These are phyloP conservation scores for Lutjanus erythropterus DNA, from an alignment of 2,113 vertebrate species.

Conservation along the genomic window DNA sequence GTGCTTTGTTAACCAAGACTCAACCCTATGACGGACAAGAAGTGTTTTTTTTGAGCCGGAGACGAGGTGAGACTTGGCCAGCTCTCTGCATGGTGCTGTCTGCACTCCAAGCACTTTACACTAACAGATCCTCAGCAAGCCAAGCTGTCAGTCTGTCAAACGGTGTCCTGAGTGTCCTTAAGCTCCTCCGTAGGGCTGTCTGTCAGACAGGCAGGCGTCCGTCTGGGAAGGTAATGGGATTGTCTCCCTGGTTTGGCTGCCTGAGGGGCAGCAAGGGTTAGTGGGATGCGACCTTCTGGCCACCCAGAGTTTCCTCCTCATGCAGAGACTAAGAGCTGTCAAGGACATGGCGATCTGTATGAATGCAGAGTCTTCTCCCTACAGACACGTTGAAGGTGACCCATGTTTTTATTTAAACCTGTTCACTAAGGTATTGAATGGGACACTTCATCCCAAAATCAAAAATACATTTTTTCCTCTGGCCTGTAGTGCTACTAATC, in stretches of 20 bases:
- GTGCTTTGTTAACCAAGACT: conserved; percentile 55
- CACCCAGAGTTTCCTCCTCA: conserved; percentile 59
- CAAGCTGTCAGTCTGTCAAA: conserved; percentile 59
- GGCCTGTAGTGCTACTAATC: too few relatives aligned
- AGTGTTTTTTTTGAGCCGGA: conserved; percentile 18
- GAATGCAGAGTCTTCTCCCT: conserved; percentile 7
- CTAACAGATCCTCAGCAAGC: conserved; percentile 35
- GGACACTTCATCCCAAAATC: too few relatives aligned
- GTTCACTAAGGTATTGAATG: conserved; percentile 17
- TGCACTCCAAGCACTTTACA: conserved; percentile 19
- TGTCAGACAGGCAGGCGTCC: conserved; percentile 66
- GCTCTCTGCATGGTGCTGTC: conserved; percentile 16
- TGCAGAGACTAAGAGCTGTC: conserved; percentile 21
- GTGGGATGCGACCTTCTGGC: conserved; percentile 84
- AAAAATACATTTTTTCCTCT: too few relatives aligned
- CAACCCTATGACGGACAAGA: conserved; percentile 32
- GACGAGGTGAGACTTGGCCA: conserved; percentile 26
- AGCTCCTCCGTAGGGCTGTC: conserved; percentile 61
- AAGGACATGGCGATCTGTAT: conserved; percentile 52
- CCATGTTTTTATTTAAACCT: conserved; percentile 18
- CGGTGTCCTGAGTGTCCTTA: conserved; percentile 60
- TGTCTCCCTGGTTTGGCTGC: conserved; percentile 77
- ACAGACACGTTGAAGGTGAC: conserved; percentile 9
- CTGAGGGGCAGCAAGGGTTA: conserved; percentile 67
- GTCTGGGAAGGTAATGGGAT: conserved; percentile 82